Evolutionary conservation across 2,113 vertebrate genomes (phyloP).

Genomic region (Sakesphorus luctuosus): DNA sequence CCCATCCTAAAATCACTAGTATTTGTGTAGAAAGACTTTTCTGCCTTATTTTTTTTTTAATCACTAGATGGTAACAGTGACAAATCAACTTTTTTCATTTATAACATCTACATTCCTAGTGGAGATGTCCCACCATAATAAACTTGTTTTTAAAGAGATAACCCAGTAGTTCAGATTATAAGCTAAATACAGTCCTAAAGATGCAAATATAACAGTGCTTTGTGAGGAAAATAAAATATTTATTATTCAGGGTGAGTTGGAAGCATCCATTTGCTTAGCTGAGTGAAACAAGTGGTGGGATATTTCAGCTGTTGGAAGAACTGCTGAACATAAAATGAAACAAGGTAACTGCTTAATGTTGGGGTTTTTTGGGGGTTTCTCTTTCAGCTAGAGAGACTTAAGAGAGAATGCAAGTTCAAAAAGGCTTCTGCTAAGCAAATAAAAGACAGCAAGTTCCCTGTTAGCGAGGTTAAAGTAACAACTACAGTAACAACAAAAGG

Average conservation of each 20-base stretch:
- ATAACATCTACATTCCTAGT: not conserved
- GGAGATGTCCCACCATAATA: not conserved
- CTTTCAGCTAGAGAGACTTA: constrained; percentile 83
- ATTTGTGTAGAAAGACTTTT: not conserved
- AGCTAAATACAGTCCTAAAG: not conserved
- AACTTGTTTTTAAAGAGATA: not conserved
- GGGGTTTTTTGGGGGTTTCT: not conserved
- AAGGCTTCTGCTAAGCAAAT: constrained; percentile 56
- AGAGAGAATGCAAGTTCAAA: constrained; percentile 71
- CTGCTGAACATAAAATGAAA: not conserved
- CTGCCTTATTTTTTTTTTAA: not conserved
- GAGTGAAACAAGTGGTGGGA: not conserved
- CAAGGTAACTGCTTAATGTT: not conserved
- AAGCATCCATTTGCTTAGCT: not conserved
- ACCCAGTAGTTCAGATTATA: not conserved
- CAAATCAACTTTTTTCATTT: not conserved
- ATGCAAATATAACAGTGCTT: not conserved
- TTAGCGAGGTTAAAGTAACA: constrained; percentile 64
- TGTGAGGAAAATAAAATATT: not conserved
- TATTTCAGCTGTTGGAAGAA: not conserved
- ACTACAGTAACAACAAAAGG: constrained; percentile 73
- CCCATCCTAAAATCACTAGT: not conserved
- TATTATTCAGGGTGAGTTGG: not conserved
- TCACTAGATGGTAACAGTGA: not conserved
- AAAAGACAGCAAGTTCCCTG: constrained; percentile 20